phyloP scores from a whole-genome alignment of 2,113 vertebrate genomes.

The Phyllostomus hastatus region DNA sequence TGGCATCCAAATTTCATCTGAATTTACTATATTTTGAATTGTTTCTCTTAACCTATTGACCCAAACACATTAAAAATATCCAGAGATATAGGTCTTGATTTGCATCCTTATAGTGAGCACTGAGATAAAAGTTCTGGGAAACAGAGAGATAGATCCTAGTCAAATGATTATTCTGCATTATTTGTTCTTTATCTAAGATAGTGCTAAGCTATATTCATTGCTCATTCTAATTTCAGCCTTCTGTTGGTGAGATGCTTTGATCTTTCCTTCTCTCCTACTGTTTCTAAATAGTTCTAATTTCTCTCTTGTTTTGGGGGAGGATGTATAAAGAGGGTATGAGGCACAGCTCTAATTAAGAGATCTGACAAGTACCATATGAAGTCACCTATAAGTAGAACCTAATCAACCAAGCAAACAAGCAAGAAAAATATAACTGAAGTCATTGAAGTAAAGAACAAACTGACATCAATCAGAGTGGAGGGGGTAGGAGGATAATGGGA shows the following conservation, averaged over 20 bases:
- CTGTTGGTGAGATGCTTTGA: not conserved
- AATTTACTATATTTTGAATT: not conserved
- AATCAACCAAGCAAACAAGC: too few species aligned
- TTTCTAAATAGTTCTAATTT: not conserved
- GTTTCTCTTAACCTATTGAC: not conserved
- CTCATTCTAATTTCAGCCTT: not conserved
- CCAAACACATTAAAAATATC: not conserved
- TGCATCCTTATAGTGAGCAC: not conserved
- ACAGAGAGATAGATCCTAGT: not conserved
- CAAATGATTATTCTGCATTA: not conserved
- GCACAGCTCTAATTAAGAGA: accelerated
- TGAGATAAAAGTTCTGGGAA: not conserved
- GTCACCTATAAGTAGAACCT: too few species aligned
- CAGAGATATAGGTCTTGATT: not conserved
- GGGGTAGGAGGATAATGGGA: too few species aligned
- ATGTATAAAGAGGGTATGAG: not conserved
- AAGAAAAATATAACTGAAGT: too few species aligned
- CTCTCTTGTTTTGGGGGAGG: not conserved
- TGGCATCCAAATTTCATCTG: not conserved
- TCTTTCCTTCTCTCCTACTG: not conserved
- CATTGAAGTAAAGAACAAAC: too few species aligned
- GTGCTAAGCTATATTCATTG: not conserved
- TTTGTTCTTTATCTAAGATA: not conserved
- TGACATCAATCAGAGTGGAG: too few species aligned
- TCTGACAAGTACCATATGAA: not conserved